These are phyloP conservation scores for Drosophila pectinifera DNA, from an alignment of 1,140 invertebrate genomes.

Conservation along the genomic window DNA sequence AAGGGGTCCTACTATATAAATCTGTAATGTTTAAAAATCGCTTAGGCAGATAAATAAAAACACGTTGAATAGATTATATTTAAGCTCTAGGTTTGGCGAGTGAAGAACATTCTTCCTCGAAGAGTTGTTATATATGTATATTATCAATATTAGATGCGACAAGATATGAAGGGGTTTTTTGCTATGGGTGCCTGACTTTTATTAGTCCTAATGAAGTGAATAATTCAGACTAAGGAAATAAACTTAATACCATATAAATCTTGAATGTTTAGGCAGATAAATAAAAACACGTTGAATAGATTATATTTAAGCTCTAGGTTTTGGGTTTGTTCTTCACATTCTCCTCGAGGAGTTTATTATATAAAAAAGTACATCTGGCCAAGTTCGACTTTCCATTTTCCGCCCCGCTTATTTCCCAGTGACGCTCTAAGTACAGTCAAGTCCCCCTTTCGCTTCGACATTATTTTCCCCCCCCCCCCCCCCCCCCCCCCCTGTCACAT, in stretches of 20 bases:
- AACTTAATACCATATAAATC: not conserved
- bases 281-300: too few relatives aligned
- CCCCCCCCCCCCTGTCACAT: constrained; percentile 15
- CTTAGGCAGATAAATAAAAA: not conserved
- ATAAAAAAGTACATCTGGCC: not conserved
- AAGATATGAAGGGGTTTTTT: constrained; percentile 4
- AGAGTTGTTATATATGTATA: constrained; percentile 33
- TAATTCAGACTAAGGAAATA: not conserved
- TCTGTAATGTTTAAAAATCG: not conserved
- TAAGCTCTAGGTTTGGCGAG: not conserved
- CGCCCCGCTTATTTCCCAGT: constrained; percentile 7
- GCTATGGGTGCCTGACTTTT: not conserved
- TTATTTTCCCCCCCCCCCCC: constrained; percentile 6
- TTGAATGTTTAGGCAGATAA: not conserved
- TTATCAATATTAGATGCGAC: constrained; percentile 36
- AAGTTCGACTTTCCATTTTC: constrained; percentile 17
- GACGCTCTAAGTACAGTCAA: constrained; percentile 3
- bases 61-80: not conserved
- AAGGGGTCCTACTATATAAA: not conserved
- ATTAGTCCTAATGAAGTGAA: constrained; percentile 16
- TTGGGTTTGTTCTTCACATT: too few relatives aligned
- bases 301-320: not conserved
- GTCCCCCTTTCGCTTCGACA: not conserved
- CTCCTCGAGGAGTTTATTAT: not conserved
- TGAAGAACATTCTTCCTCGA: not conserved